A percentile compares a stretch with the other conserved stretches of the same genome.
Conservation (phyloP, 2,113 vertebrate species). For the Cathartes aura region DNA sequence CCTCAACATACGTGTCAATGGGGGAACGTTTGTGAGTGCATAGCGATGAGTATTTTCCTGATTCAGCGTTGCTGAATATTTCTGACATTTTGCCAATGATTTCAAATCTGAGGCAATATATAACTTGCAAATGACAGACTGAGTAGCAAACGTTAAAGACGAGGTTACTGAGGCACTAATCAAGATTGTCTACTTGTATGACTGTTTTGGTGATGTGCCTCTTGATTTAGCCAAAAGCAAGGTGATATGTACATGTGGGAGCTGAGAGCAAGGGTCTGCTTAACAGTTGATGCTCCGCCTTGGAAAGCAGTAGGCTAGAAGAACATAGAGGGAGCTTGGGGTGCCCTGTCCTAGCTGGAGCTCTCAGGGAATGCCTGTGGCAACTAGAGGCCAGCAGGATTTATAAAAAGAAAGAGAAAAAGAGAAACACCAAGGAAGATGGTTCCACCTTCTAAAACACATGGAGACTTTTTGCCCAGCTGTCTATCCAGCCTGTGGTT, state of each 20-base stretch:
- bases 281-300: not conserved
- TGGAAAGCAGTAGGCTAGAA: not conserved
- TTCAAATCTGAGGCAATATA: not conserved
- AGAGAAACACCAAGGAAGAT: not conserved
- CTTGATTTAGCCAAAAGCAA: not conserved
- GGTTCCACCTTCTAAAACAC: not conserved
- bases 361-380: not conserved
- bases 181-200: not conserved
- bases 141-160: not conserved
- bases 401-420: not conserved
- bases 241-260: not conserved
- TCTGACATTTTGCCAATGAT: not conserved
- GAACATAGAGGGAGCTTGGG: not conserved
- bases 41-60: not conserved
- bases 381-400: not conserved
- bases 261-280: not conserved
- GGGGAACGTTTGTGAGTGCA: rapidly evolving
- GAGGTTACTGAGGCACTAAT: not conserved
- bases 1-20: not conserved
- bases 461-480: not conserved
- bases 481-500: not conserved
- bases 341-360: not conserved
- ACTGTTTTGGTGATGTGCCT: not conserved
- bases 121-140: not conserved
- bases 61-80: not conserved